Evolutionary conservation across 2,113 vertebrate genomes (phyloP).

Genomic region (Hippocampus comes): DNA sequence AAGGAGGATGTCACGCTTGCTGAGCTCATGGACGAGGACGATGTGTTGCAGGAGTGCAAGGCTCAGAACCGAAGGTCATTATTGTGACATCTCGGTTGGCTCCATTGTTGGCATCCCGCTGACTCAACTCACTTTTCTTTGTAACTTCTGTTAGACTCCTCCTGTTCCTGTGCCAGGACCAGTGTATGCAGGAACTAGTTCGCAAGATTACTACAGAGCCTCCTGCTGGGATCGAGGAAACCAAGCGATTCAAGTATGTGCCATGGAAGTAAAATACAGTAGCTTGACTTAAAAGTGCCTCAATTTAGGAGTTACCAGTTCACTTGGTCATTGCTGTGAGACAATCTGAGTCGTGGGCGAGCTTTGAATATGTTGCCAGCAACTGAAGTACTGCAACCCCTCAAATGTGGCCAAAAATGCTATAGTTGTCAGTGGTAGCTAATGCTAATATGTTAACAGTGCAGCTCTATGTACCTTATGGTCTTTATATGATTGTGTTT

Average conservation of each 20-base stretch:
- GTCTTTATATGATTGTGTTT: too few relatives aligned
- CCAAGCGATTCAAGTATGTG: constrained; percentile 93
- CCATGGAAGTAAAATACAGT: constrained; percentile 12
- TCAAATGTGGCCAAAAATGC: too few relatives aligned
- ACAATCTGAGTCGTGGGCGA: too few relatives aligned
- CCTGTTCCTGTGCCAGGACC: constrained; percentile 86
- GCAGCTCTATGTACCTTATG: too few relatives aligned
- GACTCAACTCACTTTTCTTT: constrained; percentile 12
- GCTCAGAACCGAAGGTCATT: constrained; percentile 85
- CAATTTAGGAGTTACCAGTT: not conserved
- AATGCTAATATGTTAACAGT: too few relatives aligned
- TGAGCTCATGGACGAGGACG: constrained; percentile 94
- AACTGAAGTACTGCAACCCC: too few relatives aligned
- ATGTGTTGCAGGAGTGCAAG: constrained; percentile 94
- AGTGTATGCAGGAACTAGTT: constrained; percentile 91
- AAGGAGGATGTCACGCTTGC: constrained; percentile 87
- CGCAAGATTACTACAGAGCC: constrained; percentile 88
- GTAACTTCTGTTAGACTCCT: constrained; percentile 73
- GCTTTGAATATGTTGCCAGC: too few relatives aligned
- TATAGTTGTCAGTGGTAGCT: too few relatives aligned
- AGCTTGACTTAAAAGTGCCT: not conserved
- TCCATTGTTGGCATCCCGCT: not conserved
- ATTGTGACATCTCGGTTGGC: not conserved
- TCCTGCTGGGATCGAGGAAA: constrained; percentile 88
- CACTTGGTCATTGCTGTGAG: not conserved